phyloP scores from a whole-genome alignment of 2,113 vertebrate genomes.

The Geothlypis trichas region DNA sequence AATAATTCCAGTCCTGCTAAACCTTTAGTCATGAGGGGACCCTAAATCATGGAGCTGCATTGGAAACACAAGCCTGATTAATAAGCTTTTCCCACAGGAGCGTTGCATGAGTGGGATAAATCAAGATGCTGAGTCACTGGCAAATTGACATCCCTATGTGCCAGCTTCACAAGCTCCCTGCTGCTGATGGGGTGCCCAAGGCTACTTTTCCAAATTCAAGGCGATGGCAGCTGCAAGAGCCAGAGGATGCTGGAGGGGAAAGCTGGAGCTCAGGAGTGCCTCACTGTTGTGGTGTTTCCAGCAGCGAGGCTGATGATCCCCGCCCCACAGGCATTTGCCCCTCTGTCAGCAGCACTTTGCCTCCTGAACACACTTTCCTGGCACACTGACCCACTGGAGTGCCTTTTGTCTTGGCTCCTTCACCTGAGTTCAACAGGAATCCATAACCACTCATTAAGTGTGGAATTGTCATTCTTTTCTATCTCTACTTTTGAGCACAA shows the following conservation, averaged over 20 bases:
- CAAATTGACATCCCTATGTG: background rate
- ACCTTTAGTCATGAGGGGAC: background rate
- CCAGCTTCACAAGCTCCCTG: background rate
- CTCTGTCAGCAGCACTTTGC: background rate
- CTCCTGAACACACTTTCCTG: fast-evolving
- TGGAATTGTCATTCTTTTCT: background rate
- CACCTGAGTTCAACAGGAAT: background rate
- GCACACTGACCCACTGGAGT: fast-evolving
- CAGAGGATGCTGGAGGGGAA: background rate
- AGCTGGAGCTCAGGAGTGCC: fast-evolving
- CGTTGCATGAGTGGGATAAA: background rate
- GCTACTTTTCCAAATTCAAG: background rate
- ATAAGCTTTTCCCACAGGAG: background rate
- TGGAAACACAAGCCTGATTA: background rate
- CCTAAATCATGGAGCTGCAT: background rate
- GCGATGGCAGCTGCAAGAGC: fast-evolving
- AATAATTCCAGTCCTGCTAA: background rate
- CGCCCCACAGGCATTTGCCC: background rate
- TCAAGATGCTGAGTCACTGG: background rate
- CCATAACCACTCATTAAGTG: background rate
- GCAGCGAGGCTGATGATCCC: background rate
- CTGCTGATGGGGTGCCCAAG: background rate
- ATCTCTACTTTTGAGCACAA: background rate
- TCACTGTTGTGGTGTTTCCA: fast-evolving
- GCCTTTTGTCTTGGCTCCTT: background rate